Evolutionary conservation across 2,888 invertebrate species (phyloP).

Genomic region (Teinopalpus imperialis): DNA sequence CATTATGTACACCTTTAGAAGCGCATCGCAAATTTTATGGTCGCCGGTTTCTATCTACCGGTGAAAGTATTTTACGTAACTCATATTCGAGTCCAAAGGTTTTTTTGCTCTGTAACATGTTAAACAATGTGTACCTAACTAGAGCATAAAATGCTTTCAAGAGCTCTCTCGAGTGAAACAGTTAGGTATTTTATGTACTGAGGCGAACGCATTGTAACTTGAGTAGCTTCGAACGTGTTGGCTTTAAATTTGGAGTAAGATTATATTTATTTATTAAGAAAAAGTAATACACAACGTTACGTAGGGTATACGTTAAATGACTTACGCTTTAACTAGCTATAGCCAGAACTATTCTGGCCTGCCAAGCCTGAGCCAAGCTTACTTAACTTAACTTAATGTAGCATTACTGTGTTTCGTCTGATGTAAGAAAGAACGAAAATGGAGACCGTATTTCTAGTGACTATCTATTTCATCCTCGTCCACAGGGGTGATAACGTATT

Average conservation of each 20-base stretch:
- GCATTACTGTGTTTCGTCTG: too few relatives aligned
- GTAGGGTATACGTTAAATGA: too few relatives aligned
- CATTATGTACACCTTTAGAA: constrained; percentile 1
- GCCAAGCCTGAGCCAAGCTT: too few relatives aligned
- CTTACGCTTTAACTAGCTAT: too few relatives aligned
- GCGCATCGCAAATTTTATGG: constrained; percentile 5
- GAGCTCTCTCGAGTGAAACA: constrained; percentile 58
- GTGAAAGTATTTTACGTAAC: constrained; percentile 10
- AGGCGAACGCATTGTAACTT: constrained; percentile 51
- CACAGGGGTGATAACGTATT: too few relatives aligned
- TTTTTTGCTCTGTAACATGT: constrained; percentile 42
- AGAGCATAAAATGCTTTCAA: constrained; percentile 58
- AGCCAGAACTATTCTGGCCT: too few relatives aligned
- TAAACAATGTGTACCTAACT: constrained; percentile 48
- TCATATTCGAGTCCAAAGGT: constrained; percentile 28
- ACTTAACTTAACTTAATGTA: too few relatives aligned
- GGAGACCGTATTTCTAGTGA: too few relatives aligned
- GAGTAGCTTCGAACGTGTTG: constrained; percentile 38
- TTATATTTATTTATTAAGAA: too few relatives aligned
- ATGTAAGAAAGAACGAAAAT: too few relatives aligned
- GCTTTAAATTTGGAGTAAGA: neutral
- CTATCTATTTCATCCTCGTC: too few relatives aligned
- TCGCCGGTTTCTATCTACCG: constrained; percentile 8
- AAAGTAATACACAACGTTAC: too few relatives aligned
- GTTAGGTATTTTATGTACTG: constrained; percentile 58